Evolutionary conservation across 1,140 invertebrate species (phyloP).

Genomic region (Psilanteris sp.): DNA sequence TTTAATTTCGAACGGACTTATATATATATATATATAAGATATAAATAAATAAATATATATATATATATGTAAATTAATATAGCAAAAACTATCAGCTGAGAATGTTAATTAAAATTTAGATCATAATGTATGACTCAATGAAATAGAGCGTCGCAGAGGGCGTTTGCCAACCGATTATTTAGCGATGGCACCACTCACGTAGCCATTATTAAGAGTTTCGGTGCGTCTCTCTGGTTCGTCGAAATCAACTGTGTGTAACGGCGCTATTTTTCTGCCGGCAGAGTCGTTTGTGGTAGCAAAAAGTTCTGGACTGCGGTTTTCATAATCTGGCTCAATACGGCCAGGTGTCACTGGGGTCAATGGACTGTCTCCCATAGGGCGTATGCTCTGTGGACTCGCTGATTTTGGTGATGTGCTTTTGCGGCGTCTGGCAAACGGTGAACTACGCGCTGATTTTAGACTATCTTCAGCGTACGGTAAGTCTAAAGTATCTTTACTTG

Average conservation of each 20-base stretch:
- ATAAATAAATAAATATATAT: too few relatives aligned
- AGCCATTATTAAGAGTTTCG: slow-evolving; percentile 76
- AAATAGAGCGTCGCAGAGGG: slow-evolving; percentile 21
- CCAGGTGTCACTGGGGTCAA: slow-evolving; percentile 25
- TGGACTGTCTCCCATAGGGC: slow-evolving; percentile 58
- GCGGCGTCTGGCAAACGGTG: slow-evolving; percentile 67
- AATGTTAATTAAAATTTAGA: too few relatives aligned
- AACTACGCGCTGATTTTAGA: slow-evolving; percentile 72
- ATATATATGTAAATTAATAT: too few relatives aligned
- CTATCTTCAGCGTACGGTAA: slow-evolving; percentile 76
- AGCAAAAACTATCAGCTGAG: too few relatives aligned
- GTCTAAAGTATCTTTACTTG: slow-evolving; percentile 75
- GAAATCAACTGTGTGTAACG: slow-evolving; percentile 1
- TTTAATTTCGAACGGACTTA: too few relatives aligned
- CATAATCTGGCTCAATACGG: slow-evolving; percentile 70
- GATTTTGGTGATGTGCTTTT: slow-evolving; percentile 70
- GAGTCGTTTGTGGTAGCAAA: slow-evolving; percentile 53
- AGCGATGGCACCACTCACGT: slow-evolving; percentile 71
- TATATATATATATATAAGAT: too few relatives aligned
- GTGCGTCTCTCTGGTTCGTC: slow-evolving; percentile 61
- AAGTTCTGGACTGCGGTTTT: slow-evolving; percentile 73
- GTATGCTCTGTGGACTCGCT: slow-evolving; percentile 66
- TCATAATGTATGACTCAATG: slow-evolving; percentile 6
- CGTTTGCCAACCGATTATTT: slow-evolving; percentile 65
- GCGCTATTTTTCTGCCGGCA: slow-evolving; percentile 65